Percentiles rank a stretch among this genome's conserved stretches.
These are phyloP conservation scores for Pheosia tremula DNA, from an alignment of 2,888 invertebrate species.

Conservation along the genomic window DNA sequence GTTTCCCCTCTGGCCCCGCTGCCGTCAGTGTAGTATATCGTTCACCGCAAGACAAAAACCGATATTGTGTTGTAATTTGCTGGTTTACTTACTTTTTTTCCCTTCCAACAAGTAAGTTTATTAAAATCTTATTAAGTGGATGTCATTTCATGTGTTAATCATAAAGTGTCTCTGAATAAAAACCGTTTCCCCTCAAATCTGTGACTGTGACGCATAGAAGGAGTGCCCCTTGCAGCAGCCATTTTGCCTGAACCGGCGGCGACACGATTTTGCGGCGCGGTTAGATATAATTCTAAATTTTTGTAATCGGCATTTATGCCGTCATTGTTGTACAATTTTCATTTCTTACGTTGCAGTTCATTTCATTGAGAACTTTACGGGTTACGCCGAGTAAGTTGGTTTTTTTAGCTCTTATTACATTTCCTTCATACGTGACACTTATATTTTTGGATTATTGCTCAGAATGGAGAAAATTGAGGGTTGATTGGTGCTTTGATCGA, in stretches of 20 bases:
- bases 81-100: conserved; percentile 81
- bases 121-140: conserved; percentile 65
- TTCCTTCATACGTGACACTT: conserved; percentile 52
- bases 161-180: conserved; percentile 55
- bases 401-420: conserved; percentile 57
- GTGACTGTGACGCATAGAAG: conserved; percentile 86
- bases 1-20: conserved; percentile 83
- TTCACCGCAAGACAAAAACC: conserved; percentile 83
- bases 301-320: conserved; percentile 41
- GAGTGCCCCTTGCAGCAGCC: conserved; percentile 85
- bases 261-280: conserved; percentile 81
- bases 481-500: conserved; percentile 15
- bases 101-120: conserved; percentile 84
- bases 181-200: conserved; percentile 57
- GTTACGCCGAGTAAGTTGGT: conserved; percentile 55
- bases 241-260: conserved; percentile 84
- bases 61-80: conserved; percentile 82
- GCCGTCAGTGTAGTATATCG: conserved; percentile 84
- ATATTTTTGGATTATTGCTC: conserved; percentile 55
- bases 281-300: conserved; percentile 60
- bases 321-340: conserved; percentile 18
- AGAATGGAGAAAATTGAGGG: conserved; percentile 19
- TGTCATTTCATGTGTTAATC: conserved; percentile 56
- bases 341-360: conserved; percentile 20
- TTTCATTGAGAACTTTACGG: conserved; percentile 27